Base-by-base conservation (phyloP, 2,797 vertebrate genomes). In the Myripristis jacobus region DNA sequence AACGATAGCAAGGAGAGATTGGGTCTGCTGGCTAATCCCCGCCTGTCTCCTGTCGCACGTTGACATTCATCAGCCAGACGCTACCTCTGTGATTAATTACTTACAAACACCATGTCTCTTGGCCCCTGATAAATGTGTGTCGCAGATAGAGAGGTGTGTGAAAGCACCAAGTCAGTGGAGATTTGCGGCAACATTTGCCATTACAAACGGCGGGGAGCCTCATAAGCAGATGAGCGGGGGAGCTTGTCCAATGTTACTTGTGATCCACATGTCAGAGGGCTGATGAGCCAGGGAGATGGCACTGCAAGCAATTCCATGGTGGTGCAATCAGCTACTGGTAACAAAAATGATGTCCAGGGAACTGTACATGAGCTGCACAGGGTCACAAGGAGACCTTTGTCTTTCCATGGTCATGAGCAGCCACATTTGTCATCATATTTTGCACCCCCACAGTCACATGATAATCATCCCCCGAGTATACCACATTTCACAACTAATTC, bases 11-110 rank as follows among this genome's bases (percentile, higher is more conserved):
- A 38, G 64, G 63, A 83, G 78, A 91, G 82, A 89, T 85, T 63
- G 81, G 86, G 58, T 80, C 59, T 72, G 71, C 68, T 66, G 76
- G 79, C 81, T 85, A 87, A 88, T 89, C 83, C 86, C 71, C 56
- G 58, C 84, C 86, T 74, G 88, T 88, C 84, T 87, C 67, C 80
- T 70, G 78, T 76, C 79, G 48, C 81, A 61, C 41, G 46, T 73
- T 77, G 90, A 90, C 88, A 91, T 92, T 87, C 82, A 91, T 89
- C 90, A 90, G 82, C 72, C 81, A 83, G 81, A 77, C 56, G 55
- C 80, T 66, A 78, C 82, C 83, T 66, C 68, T 71, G 81, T 92
- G 92, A 92, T 91, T 87, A 91, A 93, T 90, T 85, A 87, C 87
- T 72, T 61, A 89, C 85, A 87, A 88, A 89, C 87, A 66, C n/a